Evolutionary conservation across 2,888 invertebrate species (phyloP).

Genomic region (Phyllotreta cruciferae): DNA sequence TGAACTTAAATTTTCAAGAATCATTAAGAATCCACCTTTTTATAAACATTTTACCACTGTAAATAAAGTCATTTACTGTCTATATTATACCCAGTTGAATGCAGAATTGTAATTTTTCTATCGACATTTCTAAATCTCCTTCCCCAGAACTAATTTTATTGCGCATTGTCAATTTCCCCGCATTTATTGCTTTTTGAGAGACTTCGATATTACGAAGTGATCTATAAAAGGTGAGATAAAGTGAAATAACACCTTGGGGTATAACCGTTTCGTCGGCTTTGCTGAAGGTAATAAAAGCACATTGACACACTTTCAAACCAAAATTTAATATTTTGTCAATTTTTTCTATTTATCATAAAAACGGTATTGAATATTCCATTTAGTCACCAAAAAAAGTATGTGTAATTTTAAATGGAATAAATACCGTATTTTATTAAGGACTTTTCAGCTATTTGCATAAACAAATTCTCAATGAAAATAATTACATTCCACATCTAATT

Average conservation of each 20-base stretch:
- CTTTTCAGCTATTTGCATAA: no score
- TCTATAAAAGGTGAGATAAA: slow-evolving; percentile 26
- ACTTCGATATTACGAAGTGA: slow-evolving; percentile 21
- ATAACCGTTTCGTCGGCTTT: slow-evolving; percentile 15
- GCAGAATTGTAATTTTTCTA: slow-evolving; percentile 7
- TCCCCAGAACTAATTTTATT: slow-evolving; percentile 19
- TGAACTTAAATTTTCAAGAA: slow-evolving; percentile 5
- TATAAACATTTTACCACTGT: no score
- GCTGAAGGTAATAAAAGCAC: slow-evolving; percentile 8
- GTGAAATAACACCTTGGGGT: slow-evolving; percentile 19
- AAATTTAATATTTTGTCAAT: neutral
- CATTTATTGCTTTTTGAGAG: slow-evolving; percentile 17
- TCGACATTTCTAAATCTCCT: slow-evolving; percentile 8
- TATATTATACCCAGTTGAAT: no score
- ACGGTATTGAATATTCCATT: no score
- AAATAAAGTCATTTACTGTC: no score
- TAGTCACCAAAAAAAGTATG: no score
- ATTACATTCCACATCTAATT: no score
- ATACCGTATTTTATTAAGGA: no score
- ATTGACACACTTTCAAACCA: slow-evolving; percentile 5
- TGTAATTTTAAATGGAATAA: no score
- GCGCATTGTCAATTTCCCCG: slow-evolving; percentile 13
- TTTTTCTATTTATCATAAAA: no score
- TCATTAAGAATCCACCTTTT: slow-evolving; percentile 3
- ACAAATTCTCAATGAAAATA: no score